A percentile compares a stretch with the other conserved stretches of the same genome.
Evolutionary conservation across 2,113 vertebrate genomes (phyloP).

Genomic region (Erpornis zantholeuca): DNA sequence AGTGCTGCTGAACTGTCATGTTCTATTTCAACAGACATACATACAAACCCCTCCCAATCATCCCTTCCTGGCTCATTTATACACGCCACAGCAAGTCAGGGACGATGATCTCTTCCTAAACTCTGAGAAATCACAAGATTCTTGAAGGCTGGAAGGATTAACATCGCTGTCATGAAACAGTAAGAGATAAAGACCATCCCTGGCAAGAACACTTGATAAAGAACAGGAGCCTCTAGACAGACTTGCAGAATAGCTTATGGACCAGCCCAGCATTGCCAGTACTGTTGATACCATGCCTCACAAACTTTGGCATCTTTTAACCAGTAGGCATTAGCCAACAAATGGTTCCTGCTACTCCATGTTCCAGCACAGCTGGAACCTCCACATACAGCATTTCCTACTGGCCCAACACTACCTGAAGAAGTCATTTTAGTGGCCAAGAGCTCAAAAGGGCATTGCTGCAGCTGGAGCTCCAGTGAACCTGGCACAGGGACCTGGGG

Average conservation of each 20-base stretch:
- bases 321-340: not conserved
- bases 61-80: not conserved
- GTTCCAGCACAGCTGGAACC: not conserved
- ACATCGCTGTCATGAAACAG: not conserved
- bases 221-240: not conserved
- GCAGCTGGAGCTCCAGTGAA: not conserved
- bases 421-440: not conserved
- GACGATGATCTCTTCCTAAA: not conserved
- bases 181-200: not conserved
- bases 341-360: not conserved
- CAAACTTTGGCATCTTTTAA: not conserved
- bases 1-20: conserved; percentile 7
- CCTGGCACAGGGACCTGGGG: not conserved
- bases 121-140: not conserved
- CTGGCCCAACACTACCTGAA: not conserved
- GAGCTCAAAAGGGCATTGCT: not conserved
- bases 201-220: not conserved
- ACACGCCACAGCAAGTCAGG: fast-evolving
- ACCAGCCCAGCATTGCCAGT: not conserved
- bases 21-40: not conserved
- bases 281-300: not conserved
- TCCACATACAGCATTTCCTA: not conserved
- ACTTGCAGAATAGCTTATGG: not conserved
- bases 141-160: not conserved
- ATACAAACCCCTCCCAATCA: not conserved